Evolutionary conservation across 1,140 invertebrate species (phyloP).

Genomic region (Saccostrea echinata): DNA sequence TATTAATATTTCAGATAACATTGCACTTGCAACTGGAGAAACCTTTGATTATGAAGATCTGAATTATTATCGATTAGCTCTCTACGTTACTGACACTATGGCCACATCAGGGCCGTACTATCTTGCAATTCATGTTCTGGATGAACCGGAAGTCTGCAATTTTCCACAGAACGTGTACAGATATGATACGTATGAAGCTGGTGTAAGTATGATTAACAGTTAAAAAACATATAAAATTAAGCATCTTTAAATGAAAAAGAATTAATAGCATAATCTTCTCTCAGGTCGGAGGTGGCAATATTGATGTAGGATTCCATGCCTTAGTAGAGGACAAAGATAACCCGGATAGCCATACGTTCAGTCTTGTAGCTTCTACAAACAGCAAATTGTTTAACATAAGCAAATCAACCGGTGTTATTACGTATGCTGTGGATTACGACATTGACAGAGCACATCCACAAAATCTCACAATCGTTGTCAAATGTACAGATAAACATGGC

Average conservation of each 20-base stretch:
- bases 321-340: slow-evolving; percentile 48
- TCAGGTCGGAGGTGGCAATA: slow-evolving; percentile 41
- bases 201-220: slow-evolving; percentile 30
- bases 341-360: slow-evolving; percentile 45
- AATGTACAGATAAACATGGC: slow-evolving; percentile 49
- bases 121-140: slow-evolving; percentile 28
- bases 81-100: slow-evolving; percentile 49
- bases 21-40: slow-evolving; percentile 40
- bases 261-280: too few species aligned
- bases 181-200: slow-evolving; percentile 45
- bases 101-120: slow-evolving; percentile 51
- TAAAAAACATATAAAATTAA: too few species aligned
- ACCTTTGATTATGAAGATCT: slow-evolving; percentile 52
- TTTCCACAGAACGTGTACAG: slow-evolving; percentile 47
- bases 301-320: slow-evolving; percentile 32
- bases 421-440: slow-evolving; percentile 60
- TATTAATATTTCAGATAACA: slow-evolving; percentile 30
- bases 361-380: not conserved
- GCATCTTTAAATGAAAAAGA: too few species aligned
- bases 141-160: slow-evolving; percentile 48
- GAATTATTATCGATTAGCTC: slow-evolving; percentile 35
- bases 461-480: slow-evolving; percentile 49
- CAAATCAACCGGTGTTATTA: slow-evolving; percentile 53
- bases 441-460: slow-evolving; percentile 52
- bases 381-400: slow-evolving; percentile 56